Percentiles rank a stretch among this genome's conserved stretches.
phyloP scores from a whole-genome alignment of 2,888 invertebrate genomes.

The Cosmia trapezina region DNA sequence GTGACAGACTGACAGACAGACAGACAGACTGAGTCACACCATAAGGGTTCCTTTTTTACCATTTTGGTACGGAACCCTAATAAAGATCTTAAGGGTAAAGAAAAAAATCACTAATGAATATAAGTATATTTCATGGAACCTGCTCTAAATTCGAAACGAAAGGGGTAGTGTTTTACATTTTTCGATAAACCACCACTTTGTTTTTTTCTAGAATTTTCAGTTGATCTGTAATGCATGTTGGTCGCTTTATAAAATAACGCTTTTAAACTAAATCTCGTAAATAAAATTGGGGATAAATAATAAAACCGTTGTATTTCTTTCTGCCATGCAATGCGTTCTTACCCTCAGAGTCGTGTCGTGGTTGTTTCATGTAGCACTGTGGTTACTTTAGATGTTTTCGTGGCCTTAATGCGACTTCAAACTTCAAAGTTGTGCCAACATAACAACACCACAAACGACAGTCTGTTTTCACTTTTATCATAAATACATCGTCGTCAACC shows the following conservation, averaged over 20 bases:
- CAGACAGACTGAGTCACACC: too few species aligned
- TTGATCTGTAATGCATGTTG: neutral
- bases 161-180: neutral
- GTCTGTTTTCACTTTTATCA: conserved; percentile 56
- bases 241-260: too few species aligned
- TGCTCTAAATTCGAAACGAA: neutral
- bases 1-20: too few species aligned
- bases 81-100: neutral
- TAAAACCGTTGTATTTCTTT: conserved; percentile 8
- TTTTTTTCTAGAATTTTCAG: too few species aligned
- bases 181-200: neutral
- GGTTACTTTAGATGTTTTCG: conserved; percentile 46
- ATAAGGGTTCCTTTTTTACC: too few species aligned
- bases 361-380: conserved; percentile 41
- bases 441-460: conserved; percentile 57
- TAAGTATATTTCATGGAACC: neutral
- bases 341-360: conserved; percentile 48
- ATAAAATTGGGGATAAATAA: neutral
- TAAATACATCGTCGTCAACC: conserved; percentile 53
- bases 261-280: neutral
- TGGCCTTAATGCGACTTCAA: conserved; percentile 52
- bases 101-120: neutral
- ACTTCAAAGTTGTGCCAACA: conserved; percentile 53
- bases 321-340: conserved; percentile 51
- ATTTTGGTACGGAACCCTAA: too few species aligned